These are phyloP conservation scores for Ypsolopha scabrella DNA, from an alignment of 2,888 invertebrate species.

Conservation along the genomic window DNA sequence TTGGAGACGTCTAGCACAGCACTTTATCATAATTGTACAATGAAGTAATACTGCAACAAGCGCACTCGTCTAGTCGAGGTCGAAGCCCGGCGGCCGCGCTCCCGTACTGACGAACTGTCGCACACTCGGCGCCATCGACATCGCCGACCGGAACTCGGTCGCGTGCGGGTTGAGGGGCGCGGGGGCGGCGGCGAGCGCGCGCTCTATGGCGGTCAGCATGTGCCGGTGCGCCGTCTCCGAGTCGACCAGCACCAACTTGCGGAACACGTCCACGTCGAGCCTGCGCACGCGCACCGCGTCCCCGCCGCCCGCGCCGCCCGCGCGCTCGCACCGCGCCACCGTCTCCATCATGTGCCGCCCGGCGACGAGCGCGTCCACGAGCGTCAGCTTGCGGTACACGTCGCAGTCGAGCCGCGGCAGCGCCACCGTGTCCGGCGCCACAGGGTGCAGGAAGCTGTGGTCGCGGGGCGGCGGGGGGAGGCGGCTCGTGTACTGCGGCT, in stretches of 20 bases:
- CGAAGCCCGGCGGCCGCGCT: not conserved
- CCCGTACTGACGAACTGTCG: not conserved
- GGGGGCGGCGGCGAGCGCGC: slow-evolving; percentile 12
- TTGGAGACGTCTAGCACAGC: no score
- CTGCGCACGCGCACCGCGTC: slow-evolving; percentile 9
- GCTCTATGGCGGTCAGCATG: slow-evolving; percentile 29
- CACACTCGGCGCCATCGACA: not conserved
- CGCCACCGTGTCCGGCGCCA: not conserved
- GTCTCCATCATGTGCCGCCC: not conserved
- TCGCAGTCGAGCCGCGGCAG: not conserved
- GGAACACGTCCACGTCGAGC: slow-evolving; percentile 21
- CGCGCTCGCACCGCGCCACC: slow-evolving; percentile 4
- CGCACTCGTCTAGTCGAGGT: no score
- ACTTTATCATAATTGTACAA: no score
- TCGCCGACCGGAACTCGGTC: not conserved
- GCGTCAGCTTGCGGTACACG: not conserved
- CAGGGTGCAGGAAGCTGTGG: slow-evolving; percentile 9
- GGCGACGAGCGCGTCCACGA: not conserved
- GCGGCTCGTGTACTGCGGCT: slow-evolving; percentile 42
- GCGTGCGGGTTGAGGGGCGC: not conserved
- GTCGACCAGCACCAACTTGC: slow-evolving; percentile 12
- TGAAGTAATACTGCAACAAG: no score
- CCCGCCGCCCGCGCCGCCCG: slow-evolving; percentile 23
- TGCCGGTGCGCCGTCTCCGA: slow-evolving; percentile 33
- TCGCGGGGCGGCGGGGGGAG: slow-evolving; percentile 31